Evolutionary conservation across 2,797 vertebrate genomes (phyloP).

Genomic region (Pogoniulus pusillus): DNA sequence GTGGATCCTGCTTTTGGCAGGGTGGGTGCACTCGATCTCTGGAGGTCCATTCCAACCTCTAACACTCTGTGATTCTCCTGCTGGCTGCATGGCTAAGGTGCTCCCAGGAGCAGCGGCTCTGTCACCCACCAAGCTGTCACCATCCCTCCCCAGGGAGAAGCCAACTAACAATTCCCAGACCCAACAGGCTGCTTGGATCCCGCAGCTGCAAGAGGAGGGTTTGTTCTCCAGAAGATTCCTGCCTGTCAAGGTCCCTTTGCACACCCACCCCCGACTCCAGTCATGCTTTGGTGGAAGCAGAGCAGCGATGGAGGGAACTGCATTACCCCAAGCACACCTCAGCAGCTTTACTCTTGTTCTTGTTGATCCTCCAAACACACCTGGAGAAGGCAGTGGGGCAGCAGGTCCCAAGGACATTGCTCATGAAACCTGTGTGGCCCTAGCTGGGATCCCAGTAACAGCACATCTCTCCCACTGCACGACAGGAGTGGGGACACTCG

Average conservation of each 20-base stretch:
- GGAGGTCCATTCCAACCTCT: too few species aligned
- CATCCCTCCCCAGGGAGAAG: rapidly evolving
- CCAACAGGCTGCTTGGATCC: not conserved
- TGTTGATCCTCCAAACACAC: constrained; percentile 49
- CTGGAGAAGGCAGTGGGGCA: not conserved
- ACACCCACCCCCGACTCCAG: not conserved
- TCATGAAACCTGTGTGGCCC: rapidly evolving
- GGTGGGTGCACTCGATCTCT: too few species aligned
- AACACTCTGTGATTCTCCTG: not conserved
- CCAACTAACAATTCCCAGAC: not conserved
- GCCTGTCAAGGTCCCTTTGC: not conserved
- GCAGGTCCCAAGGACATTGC: not conserved
- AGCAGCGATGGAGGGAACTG: rapidly evolving
- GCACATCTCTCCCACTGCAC: not conserved
- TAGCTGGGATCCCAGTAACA: rapidly evolving
- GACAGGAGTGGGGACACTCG: not conserved
- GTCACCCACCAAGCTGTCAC: not conserved
- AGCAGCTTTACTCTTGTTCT: not conserved
- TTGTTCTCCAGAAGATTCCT: not conserved
- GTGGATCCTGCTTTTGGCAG: too few species aligned
- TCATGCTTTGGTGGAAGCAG: rapidly evolving
- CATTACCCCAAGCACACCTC: rapidly evolving
- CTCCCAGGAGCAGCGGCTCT: too few species aligned
- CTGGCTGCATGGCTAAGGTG: not conserved
- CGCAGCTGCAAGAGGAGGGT: rapidly evolving